Base-by-base conservation (phyloP, 2,797 vertebrate species). In the Coilia nasus region DNA sequence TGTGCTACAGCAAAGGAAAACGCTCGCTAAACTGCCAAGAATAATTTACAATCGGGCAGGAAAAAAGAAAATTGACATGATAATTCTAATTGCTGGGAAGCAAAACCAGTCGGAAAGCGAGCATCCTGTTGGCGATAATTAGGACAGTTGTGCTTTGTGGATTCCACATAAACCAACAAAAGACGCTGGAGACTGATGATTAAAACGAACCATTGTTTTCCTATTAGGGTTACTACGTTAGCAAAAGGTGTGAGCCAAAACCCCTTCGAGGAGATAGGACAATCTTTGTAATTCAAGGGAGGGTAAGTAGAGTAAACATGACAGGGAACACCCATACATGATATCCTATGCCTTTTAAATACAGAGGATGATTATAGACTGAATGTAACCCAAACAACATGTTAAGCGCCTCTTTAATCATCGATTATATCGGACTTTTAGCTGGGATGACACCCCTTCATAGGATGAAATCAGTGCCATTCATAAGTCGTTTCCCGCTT, bases 191-290 rank as follows among this genome's bases (percentile, higher is more conserved):
- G 81, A 46, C 86, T 86, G 86, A 46, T 87, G 87, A 89, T 92
- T 93, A 94, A 93, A 91, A 90, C 82, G 57, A 75, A 87, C 91
- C 91, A 92, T 92, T 90, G 92, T 92, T 89, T 87, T 93, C 92
- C 93, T 91, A 93, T 94, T 89, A 87, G 83, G 86, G 85, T 85
- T 89, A 87, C 89, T 88, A 89, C 91, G 90, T 90, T 90, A 91
- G 85, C 88, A 92, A 90, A 91, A 91, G 93, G 93, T 94, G 93
- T 92, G 92, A 92, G 87, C 88, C 88, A 86, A 88, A 88, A 91
- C 88, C 88, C 54, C 85, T 86, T 85, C 82, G 78, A 78, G 78
- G 25, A 87, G 89, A 93, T 89, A 90, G 91, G 88, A 84, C 60
- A 81, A 80, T 86, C 62, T 82, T 1, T 84, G 57, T 84, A 83